phyloP scores from a whole-genome alignment of 2,888 invertebrate species.

The Ethmia dodecea region DNA sequence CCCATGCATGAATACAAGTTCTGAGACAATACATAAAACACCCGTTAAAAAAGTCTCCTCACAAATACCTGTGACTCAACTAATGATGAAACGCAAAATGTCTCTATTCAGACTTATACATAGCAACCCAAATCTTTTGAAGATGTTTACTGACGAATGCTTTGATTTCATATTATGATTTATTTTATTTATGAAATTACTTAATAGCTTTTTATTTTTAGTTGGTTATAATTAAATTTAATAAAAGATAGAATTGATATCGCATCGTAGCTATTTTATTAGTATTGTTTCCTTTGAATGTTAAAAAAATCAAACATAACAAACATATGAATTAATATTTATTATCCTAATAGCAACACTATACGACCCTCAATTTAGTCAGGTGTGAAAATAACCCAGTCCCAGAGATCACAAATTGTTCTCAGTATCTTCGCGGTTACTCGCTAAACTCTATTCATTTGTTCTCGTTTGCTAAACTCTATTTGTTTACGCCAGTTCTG shows the following conservation, averaged over 20 bases:
- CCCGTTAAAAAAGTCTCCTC: constrained; percentile 3
- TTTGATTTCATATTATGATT: constrained; percentile 40
- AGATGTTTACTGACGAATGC: constrained; percentile 57
- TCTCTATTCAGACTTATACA: constrained; percentile 43
- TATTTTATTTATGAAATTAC: too few species aligned
- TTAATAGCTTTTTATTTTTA: too few species aligned
- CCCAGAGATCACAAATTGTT: constrained; percentile 48
- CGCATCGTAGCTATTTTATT: too few species aligned
- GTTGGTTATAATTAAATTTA: too few species aligned
- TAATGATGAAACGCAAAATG: constrained; percentile 36
- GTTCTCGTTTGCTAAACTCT: constrained; percentile 45
- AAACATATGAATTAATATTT: too few species aligned
- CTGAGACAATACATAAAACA: too few species aligned
- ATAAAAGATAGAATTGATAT: too few species aligned
- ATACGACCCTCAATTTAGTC: constrained; percentile 38
- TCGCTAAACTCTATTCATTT: constrained; percentile 53
- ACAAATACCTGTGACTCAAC: constrained; percentile 15
- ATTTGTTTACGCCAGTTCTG: constrained; percentile 38
- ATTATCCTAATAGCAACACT: too few species aligned
- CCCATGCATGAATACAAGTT: not conserved
- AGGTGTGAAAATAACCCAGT: constrained; percentile 32
- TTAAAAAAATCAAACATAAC: too few species aligned
- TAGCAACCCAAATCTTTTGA: constrained; percentile 47
- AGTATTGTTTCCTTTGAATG: too few species aligned
- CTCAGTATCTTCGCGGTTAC: constrained; percentile 45